Conservation (phyloP, 2,113 vertebrate genomes). For the Athene cunicularia region DNA sequence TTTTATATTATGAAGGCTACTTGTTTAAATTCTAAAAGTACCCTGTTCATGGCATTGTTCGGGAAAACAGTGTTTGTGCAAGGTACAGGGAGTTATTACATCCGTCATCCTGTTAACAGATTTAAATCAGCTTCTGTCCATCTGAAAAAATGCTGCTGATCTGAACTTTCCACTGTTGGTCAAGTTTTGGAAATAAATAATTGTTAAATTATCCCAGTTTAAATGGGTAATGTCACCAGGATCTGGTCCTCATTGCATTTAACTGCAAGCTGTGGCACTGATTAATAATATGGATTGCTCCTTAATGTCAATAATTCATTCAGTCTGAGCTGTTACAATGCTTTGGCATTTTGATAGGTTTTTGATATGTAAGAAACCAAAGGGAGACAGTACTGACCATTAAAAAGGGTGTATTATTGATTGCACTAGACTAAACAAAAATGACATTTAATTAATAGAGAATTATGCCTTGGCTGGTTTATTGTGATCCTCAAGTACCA, state of each 20-base stretch:
- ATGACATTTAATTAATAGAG: not conserved
- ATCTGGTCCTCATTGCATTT: not conserved
- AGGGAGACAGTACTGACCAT: not conserved
- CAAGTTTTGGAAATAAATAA: not conserved
- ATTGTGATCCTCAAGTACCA: not conserved
- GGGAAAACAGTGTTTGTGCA: not conserved
- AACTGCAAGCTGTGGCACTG: not conserved
- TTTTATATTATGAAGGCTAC: not conserved
- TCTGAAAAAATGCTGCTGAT: not conserved
- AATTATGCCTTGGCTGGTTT: constrained; percentile 8
- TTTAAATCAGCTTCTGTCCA: not conserved
- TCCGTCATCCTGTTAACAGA: not conserved
- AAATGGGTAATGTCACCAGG: not conserved
- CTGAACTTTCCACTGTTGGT: not conserved
- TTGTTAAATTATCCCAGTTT: not conserved
- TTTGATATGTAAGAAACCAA: not conserved
- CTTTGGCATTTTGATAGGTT: not conserved
- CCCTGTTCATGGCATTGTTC: not conserved
- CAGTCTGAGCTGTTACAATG: not conserved
- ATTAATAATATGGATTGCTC: not conserved
- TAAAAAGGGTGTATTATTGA: not conserved
- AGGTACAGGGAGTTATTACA: not conserved
- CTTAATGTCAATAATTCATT: not conserved
- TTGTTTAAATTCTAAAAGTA: not conserved
- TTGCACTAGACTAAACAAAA: constrained; percentile 50